These are phyloP conservation scores for Doryteuthis pealeii DNA, from an alignment of 1,140 invertebrate species.

Conservation along the genomic window DNA sequence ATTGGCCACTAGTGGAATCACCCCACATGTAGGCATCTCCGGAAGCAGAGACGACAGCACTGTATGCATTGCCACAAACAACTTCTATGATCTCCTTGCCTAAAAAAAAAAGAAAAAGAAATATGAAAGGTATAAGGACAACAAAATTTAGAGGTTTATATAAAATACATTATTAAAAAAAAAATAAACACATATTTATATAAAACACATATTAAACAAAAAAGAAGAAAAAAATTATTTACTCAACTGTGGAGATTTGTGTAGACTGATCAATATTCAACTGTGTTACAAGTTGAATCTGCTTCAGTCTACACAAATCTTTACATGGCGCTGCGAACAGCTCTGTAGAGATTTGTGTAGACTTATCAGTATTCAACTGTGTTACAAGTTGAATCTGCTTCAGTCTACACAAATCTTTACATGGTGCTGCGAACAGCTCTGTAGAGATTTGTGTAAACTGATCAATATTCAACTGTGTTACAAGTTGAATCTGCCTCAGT, in stretches of 20 bases:
- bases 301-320: too few relatives aligned
- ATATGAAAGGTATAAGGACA: not conserved
- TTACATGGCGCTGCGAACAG: too few relatives aligned
- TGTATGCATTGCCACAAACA: constrained; percentile 51
- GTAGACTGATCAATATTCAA: not conserved
- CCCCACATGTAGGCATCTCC: constrained; percentile 56
- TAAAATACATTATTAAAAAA: not conserved
- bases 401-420: too few relatives aligned
- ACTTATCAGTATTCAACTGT: too few relatives aligned
- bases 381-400: too few relatives aligned
- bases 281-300: too few relatives aligned
- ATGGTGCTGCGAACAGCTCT: too few relatives aligned
- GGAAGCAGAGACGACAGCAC: constrained; percentile 40
- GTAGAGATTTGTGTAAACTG: too few relatives aligned
- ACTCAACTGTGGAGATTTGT: not conserved
- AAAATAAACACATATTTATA: not conserved
- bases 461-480: too few relatives aligned
- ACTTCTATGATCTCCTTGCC: constrained; percentile 41
- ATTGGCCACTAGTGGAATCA: constrained; percentile 47
- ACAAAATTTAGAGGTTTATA: not conserved
- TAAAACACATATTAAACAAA: not conserved
- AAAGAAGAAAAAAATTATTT: not conserved
- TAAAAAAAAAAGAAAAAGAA: constrained; percentile 29
- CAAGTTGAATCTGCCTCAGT: too few relatives aligned
- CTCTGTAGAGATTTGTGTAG: too few relatives aligned